A percentile compares a stretch with the other conserved stretches of the same genome.
phyloP scores from a whole-genome alignment of 2,888 invertebrate genomes.

The Sipunculus nudus region DNA sequence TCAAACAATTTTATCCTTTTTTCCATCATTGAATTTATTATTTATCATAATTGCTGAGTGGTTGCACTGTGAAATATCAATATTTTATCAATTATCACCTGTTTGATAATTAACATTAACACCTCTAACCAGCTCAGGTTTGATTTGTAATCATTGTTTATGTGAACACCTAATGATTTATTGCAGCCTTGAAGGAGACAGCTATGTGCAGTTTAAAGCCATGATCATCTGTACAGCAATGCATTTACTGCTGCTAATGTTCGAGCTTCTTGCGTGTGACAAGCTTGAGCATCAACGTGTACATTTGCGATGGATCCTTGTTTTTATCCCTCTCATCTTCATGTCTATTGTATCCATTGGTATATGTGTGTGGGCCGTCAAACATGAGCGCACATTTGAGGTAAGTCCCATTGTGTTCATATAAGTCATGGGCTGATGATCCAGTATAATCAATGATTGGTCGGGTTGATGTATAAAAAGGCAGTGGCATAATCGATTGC shows the following conservation, averaged over 20 bases:
- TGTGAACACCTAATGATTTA: too few species aligned
- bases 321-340: constrained; percentile 89
- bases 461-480: too few species aligned
- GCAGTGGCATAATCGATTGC: too few species aligned
- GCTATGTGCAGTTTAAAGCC: constrained; percentile 96
- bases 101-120: too few species aligned
- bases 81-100: too few species aligned
- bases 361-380: constrained; percentile 97
- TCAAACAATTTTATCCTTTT: too few species aligned
- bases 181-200: constrained; percentile 88
- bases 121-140: too few species aligned
- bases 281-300: constrained; percentile 85
- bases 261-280: constrained; percentile 94
- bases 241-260: constrained; percentile 93
- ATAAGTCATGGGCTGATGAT: neutral
- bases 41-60: too few species aligned
- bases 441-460: too few species aligned
- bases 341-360: constrained; percentile 96
- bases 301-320: constrained; percentile 71
- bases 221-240: constrained; percentile 96
- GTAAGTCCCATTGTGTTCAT: constrained; percentile 71
- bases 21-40: too few species aligned
- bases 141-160: too few species aligned
- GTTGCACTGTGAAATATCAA: too few species aligned
- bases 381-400: constrained; percentile 97